Percentiles rank a stretch among this genome's conserved stretches.
Conservation (phyloP, 2,797 vertebrate genomes). For the Enteromius fasciolatus region DNA sequence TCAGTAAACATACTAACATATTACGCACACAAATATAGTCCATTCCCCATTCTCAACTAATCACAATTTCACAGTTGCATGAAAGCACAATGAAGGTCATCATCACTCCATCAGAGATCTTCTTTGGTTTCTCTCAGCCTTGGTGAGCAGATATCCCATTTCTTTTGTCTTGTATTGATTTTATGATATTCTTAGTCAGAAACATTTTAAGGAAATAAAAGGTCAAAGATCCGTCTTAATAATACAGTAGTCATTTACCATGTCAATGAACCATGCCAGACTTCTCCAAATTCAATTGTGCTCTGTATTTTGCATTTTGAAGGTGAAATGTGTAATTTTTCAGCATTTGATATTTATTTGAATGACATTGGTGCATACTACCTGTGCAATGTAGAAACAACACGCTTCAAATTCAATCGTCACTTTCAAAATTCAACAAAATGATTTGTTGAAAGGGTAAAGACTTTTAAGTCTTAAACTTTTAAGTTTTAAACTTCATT, state of each 20-base stretch:
- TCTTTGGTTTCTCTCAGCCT: neutral
- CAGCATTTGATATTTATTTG: neutral
- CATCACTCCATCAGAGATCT: neutral
- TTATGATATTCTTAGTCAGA: slow-evolving; percentile 16
- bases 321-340: neutral
- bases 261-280: neutral
- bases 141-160: neutral
- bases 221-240: slow-evolving; percentile 31
- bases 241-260: slow-evolving; percentile 17
- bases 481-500: neutral
- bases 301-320: neutral
- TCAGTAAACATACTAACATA: neutral
- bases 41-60: neutral
- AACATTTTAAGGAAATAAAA: slow-evolving; percentile 8
- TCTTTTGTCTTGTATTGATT: slow-evolving; percentile 13
- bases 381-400: neutral
- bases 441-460: no score
- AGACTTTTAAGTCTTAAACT: neutral
- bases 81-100: neutral
- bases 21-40: neutral
- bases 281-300: neutral
- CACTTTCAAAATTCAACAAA: no score
- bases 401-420: neutral
- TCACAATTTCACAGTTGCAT: neutral
- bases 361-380: neutral